Conservation (phyloP, 2,888 invertebrate species). For the Plagodis dolabraria region DNA sequence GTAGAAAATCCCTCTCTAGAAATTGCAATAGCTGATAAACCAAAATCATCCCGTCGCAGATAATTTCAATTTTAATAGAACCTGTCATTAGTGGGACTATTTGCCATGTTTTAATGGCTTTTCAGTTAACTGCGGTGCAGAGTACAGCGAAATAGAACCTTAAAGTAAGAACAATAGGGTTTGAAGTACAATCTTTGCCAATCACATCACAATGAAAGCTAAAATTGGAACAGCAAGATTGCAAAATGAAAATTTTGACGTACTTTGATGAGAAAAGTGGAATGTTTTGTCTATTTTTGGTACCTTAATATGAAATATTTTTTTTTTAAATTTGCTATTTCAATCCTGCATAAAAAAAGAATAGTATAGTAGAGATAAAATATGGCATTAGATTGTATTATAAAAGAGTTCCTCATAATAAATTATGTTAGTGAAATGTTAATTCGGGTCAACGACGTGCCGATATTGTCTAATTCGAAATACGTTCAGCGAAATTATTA, state of each 20-base stretch:
- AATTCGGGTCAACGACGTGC: too few relatives aligned
- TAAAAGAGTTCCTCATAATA: too few relatives aligned
- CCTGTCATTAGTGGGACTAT: conserved; percentile 63
- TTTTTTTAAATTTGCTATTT: too few relatives aligned
- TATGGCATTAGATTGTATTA: too few relatives aligned
- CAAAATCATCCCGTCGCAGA: conserved; percentile 39
- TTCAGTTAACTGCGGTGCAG: conserved; percentile 50
- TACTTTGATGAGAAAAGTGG: conserved; percentile 24
- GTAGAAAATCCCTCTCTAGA: not conserved
- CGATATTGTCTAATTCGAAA: too few relatives aligned
- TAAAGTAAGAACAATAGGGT: conserved; percentile 26
- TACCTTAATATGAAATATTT: too few relatives aligned
- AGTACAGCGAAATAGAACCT: conserved; percentile 32
- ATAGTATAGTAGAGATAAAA: too few relatives aligned
- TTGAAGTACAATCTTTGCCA: conserved; percentile 21
- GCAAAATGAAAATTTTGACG: conserved; percentile 49
- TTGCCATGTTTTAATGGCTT: conserved; percentile 64
- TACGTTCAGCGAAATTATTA: too few relatives aligned
- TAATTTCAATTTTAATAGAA: conserved; percentile 64
- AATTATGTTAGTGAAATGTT: too few relatives aligned
- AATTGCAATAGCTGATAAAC: conserved; percentile 26
- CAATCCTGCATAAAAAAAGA: too few relatives aligned
- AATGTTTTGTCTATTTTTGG: conserved; percentile 17
- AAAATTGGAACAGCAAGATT: conserved; percentile 46
- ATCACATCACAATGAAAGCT: conserved; percentile 45